Conservation (phyloP, 2,888 invertebrate species). For the Stenotaenia linearis region DNA sequence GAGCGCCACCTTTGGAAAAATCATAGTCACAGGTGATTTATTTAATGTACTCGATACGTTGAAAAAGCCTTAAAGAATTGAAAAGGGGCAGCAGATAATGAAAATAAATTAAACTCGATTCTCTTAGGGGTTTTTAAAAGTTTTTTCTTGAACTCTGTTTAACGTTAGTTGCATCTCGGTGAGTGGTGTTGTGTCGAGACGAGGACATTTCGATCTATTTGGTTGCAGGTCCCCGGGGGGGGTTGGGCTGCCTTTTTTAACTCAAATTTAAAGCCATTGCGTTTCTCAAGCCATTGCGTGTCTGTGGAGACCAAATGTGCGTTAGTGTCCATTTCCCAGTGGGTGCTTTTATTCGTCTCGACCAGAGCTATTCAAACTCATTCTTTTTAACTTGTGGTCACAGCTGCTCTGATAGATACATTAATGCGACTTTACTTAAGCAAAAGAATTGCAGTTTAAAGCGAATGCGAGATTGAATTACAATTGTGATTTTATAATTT, state of each 20-base stretch:
- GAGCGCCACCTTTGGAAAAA: constrained; percentile 85
- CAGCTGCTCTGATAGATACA: background rate
- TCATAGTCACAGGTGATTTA: constrained; percentile 84
- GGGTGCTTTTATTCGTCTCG: background rate
- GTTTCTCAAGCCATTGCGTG: constrained; percentile 2
- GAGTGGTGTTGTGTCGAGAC: background rate
- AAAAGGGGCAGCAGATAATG: background rate
- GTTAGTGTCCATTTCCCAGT: background rate
- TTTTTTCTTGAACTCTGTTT: background rate
- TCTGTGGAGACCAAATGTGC: background rate
- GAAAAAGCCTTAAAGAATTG: background rate
- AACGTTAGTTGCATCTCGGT: background rate
- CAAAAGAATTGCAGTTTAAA: background rate
- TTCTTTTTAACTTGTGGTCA: background rate
- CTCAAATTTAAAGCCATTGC: background rate
- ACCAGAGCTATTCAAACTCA: background rate
- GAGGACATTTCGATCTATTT: background rate
- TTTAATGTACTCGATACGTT: background rate
- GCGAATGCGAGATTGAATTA: too few relatives aligned
- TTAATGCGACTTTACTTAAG: background rate
- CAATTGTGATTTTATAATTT: too few relatives aligned
- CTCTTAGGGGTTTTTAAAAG: background rate
- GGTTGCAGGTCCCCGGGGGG: background rate
- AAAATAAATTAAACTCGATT: background rate
- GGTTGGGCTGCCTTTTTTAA: background rate